Evolutionary conservation across 2,113 vertebrate genomes (phyloP).

Genomic region (Micromys minutus): DNA sequence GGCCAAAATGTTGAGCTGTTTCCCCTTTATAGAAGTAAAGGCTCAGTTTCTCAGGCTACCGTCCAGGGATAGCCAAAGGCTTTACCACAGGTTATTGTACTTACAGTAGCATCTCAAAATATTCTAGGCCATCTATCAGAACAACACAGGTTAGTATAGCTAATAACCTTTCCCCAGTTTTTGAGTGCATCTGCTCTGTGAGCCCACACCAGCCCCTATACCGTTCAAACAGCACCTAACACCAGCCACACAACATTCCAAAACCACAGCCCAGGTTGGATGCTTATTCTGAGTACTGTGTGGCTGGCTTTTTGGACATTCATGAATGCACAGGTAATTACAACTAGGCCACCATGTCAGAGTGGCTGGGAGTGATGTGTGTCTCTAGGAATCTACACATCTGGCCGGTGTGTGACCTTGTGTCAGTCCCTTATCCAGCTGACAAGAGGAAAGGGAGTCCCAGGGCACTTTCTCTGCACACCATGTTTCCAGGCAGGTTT

Average conservation of each 20-base stretch:
- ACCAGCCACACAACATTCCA: accelerated
- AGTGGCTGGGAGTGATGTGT: neutral
- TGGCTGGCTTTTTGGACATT: neutral
- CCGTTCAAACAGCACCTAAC: neutral
- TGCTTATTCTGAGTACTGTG: accelerated
- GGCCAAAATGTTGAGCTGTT: neutral
- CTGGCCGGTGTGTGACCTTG: neutral
- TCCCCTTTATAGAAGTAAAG: neutral
- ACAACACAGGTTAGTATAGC: neutral
- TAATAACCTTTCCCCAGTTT: neutral
- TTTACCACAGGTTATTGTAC: neutral
- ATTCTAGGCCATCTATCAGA: neutral
- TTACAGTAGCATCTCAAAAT: neutral
- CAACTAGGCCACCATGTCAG: neutral
- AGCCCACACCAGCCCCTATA: neutral
- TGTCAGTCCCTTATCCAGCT: neutral
- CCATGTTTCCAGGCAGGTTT: neutral
- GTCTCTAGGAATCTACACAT: neutral
- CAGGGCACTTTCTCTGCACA: neutral
- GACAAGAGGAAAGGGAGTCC: neutral
- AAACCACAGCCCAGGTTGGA: neutral
- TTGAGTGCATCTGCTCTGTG: neutral
- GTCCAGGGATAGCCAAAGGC: neutral
- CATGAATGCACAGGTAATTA: neutral
- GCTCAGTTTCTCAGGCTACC: neutral